phyloP scores from a whole-genome alignment of 2,888 invertebrate species.

The Lithophane ornitopus region DNA sequence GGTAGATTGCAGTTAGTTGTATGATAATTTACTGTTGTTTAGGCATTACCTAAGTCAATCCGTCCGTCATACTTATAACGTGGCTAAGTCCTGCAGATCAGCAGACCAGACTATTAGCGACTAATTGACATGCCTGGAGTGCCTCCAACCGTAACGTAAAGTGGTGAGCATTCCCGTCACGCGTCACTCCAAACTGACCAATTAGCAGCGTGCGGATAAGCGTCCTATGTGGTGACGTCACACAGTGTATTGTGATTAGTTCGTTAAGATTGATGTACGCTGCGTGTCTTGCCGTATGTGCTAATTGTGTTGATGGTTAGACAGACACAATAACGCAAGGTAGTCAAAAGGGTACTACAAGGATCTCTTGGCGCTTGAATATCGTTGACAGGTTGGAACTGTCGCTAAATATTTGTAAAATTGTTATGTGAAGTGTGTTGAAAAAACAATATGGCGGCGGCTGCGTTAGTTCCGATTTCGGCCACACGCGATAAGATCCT shows the following conservation, averaged over 20 bases:
- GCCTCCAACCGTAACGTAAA: conserved; percentile 20
- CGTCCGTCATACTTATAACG: background rate
- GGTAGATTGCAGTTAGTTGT: too few species aligned
- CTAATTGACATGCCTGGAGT: conserved; percentile 45
- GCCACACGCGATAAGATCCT: too few species aligned
- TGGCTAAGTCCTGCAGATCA: background rate
- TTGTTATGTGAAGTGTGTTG: too few species aligned
- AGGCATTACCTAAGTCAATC: background rate
- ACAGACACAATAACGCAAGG: background rate
- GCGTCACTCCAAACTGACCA: conserved; percentile 43
- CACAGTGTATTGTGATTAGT: conserved; percentile 31
- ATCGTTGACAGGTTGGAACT: too few species aligned
- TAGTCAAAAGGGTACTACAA: background rate
- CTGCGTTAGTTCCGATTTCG: too few species aligned
- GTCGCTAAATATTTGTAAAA: too few species aligned
- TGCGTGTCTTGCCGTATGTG: background rate
- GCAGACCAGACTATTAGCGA: conserved; percentile 27
- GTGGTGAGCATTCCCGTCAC: conserved; percentile 40
- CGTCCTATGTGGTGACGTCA: conserved; percentile 15
- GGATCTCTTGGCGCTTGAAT: too few species aligned
- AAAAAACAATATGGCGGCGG: too few species aligned
- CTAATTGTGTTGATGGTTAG: background rate
- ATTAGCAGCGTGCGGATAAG: conserved; percentile 42
- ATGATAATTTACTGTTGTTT: background rate
- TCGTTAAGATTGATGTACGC: conserved; percentile 24